Percentiles rank a stretch among this genome's conserved stretches.
These are phyloP conservation scores for Callosobruchus maculatus DNA, from an alignment of 2,888 invertebrate genomes.

Conservation along the genomic window DNA sequence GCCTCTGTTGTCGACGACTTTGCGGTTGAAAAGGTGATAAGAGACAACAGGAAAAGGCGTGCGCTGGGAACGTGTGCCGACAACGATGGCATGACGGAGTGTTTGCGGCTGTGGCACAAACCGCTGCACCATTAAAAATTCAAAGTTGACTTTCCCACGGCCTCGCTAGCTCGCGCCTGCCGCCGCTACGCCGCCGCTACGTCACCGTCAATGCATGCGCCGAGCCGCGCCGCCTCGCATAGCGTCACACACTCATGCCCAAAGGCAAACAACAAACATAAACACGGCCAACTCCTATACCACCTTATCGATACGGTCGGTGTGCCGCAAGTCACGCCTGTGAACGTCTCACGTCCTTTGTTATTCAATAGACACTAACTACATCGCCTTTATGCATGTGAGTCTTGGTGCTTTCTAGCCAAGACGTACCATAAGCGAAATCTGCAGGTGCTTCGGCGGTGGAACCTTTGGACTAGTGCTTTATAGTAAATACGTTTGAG, in stretches of 20 bases:
- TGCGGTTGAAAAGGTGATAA: conserved; percentile 1
- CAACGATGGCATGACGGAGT: conserved; percentile 4
- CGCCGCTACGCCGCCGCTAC: conserved; percentile 1
- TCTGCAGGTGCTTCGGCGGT: too few species aligned
- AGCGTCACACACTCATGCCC: neutral
- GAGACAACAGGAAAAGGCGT: conserved; percentile 8
- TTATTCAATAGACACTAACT: too few species aligned
- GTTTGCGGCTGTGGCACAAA: conserved; percentile 13
- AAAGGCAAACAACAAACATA: neutral
- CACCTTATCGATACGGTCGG: neutral
- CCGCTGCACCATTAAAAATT: conserved; percentile 18
- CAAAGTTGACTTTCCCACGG: conserved; percentile 22
- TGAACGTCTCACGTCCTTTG: too few species aligned
- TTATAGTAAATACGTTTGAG: too few species aligned
- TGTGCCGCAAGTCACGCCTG: too few species aligned
- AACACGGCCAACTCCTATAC: neutral
- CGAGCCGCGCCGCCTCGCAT: neutral
- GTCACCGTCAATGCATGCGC: neutral
- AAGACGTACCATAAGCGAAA: too few species aligned
- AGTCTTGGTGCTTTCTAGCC: too few species aligned
- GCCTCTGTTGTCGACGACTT: neutral
- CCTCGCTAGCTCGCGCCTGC: conserved; percentile 12
- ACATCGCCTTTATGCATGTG: too few species aligned
- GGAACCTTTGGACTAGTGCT: too few species aligned
- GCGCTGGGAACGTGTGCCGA: conserved; percentile 11